phyloP scores from a whole-genome alignment of 2,797 vertebrate species.

The Chaetophractus vellerosus region DNA sequence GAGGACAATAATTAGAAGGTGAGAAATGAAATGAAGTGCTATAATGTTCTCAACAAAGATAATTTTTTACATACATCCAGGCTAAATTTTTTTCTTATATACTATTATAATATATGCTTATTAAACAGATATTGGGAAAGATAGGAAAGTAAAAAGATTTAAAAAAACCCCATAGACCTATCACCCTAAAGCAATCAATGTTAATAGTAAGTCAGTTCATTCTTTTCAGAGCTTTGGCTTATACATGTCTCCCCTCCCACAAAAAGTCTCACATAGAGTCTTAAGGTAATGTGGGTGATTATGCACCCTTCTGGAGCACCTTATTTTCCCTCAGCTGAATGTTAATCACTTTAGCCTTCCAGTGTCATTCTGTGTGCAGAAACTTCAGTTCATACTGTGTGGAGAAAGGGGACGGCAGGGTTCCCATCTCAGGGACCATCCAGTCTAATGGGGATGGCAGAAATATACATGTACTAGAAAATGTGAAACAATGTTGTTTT shows the following conservation, averaged over 20 bases:
- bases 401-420: not conserved
- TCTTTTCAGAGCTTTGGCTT: constrained; percentile 44
- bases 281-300: not conserved
- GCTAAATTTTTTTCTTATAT: not conserved
- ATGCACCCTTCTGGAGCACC: not conserved
- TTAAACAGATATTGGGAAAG: constrained; percentile 46
- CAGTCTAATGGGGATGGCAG: not conserved
- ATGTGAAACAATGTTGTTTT: not conserved
- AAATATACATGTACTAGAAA: not conserved
- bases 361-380: not conserved
- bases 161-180: not conserved
- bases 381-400: not conserved
- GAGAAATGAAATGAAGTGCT: not conserved
- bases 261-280: not conserved
- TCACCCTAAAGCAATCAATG: not conserved
- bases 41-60: not conserved
- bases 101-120: not conserved
- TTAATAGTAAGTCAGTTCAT: not conserved
- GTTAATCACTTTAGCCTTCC: not conserved
- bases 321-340: not conserved
- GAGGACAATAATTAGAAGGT: not conserved
- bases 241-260: not conserved
- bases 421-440: not conserved
- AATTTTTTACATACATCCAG: not conserved
- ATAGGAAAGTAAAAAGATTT: not conserved